Percentiles rank a stretch among this genome's conserved stretches.
These are phyloP conservation scores for Lasioglossum oenotherae DNA, from an alignment of 2,888 invertebrate genomes.

Conservation along the genomic window DNA sequence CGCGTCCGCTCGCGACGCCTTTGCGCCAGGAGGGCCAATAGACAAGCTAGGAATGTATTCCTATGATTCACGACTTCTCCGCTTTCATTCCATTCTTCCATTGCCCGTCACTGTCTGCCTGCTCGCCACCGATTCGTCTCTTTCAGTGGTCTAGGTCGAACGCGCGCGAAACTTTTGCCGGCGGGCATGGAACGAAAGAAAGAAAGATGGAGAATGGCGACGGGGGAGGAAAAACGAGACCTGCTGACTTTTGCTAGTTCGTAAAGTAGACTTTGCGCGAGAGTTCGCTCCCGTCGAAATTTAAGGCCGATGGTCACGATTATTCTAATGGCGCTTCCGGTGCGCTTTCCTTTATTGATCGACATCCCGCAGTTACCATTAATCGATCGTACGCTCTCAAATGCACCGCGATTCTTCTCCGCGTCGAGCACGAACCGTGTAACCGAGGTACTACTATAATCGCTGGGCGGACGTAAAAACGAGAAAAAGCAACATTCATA, in stretches of 20 bases:
- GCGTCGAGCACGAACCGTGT: neutral
- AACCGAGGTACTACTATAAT: neutral
- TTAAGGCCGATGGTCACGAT: constrained; percentile 35
- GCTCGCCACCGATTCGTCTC: constrained; percentile 42
- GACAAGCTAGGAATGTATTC: constrained; percentile 73
- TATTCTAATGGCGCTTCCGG: constrained; percentile 38
- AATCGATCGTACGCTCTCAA: constrained; percentile 6
- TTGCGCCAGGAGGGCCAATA: constrained; percentile 68
- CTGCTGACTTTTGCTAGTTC: constrained; percentile 49
- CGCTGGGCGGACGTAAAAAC: no score
- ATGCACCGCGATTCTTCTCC: neutral
- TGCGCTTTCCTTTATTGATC: neutral
- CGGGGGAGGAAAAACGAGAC: constrained; percentile 32
- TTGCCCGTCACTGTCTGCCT: neutral
- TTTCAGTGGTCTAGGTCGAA: constrained; percentile 26
- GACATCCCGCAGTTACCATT: constrained; percentile 12
- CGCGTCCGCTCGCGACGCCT: constrained; percentile 61
- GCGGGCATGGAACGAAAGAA: neutral
- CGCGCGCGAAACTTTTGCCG: constrained; percentile 47
- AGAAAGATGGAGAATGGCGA: neutral
- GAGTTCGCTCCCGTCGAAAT: constrained; percentile 45
- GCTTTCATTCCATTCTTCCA: constrained; percentile 43
- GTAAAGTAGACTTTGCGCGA: constrained; percentile 51
- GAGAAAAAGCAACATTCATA: neutral
- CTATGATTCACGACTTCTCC: constrained; percentile 45